phyloP scores from a whole-genome alignment of 2,888 invertebrate species.

The Caenorhabditis drosophilae region DNA sequence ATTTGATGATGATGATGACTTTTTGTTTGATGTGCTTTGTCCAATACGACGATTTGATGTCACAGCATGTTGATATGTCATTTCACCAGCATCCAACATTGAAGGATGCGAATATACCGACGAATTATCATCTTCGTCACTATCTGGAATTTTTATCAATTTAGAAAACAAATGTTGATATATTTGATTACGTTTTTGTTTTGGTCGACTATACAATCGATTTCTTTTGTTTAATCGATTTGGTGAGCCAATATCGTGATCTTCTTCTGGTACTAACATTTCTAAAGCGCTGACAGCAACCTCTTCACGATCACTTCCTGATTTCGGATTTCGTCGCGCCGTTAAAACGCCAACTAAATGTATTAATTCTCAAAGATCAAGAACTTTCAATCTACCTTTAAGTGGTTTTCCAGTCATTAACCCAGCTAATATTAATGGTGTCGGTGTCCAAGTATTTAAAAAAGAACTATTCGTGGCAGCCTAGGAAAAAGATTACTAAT shows the following conservation, averaged over 20 bases:
- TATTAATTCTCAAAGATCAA: neutral
- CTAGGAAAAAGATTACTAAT: too few species aligned
- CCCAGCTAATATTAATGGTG: constrained; percentile 70
- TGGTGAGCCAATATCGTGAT: constrained; percentile 34
- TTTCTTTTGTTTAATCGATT: constrained; percentile 2
- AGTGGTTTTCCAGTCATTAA: constrained; percentile 54
- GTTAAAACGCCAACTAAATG: constrained; percentile 31
- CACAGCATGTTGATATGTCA: constrained; percentile 30
- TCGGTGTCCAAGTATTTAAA: constrained; percentile 71
- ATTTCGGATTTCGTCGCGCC: constrained; percentile 27
- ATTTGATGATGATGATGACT: constrained; percentile 9
- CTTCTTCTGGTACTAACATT: constrained; percentile 34
- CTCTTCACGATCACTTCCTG: constrained; percentile 32
- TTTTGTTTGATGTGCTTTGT: neutral
- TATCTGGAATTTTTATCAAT: constrained; percentile 13
- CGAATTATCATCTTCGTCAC: constrained; percentile 55
- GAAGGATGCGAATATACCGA: constrained; percentile 68
- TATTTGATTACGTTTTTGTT: constrained; percentile 1
- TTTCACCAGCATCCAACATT: constrained; percentile 52
- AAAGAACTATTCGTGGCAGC: constrained; percentile 71
- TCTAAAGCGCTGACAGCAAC: constrained; percentile 51
- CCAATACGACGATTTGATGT: neutral
- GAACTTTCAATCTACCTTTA: constrained; percentile 35
- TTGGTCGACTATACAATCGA: constrained; percentile 6
- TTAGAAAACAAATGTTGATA: too few species aligned